phyloP scores from a whole-genome alignment of 2,888 invertebrate species.

The Euzophera pinguis region DNA sequence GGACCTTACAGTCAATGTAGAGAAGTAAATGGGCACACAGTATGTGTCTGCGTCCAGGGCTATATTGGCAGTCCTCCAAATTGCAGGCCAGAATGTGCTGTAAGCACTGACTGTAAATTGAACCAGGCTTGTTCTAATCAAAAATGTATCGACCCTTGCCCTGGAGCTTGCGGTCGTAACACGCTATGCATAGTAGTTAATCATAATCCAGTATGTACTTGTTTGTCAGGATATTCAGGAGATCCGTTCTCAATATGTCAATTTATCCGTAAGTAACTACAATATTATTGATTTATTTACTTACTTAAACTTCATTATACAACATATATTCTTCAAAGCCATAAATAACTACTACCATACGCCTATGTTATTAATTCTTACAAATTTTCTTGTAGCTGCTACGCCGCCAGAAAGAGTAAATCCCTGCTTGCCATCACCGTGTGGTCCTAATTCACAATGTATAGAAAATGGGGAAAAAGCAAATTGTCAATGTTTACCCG shows the following conservation, averaged over 20 bases:
- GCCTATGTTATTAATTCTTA: neutral
- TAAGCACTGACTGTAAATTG: slow-evolving; percentile 85
- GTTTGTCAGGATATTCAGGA: slow-evolving; percentile 82
- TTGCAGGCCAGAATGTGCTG: slow-evolving; percentile 88
- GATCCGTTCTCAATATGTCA: slow-evolving; percentile 86
- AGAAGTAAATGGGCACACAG: slow-evolving; percentile 83
- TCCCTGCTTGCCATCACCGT: slow-evolving; percentile 84
- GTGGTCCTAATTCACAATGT: slow-evolving; percentile 83
- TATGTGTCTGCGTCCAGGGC: slow-evolving; percentile 85
- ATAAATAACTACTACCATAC: no score
- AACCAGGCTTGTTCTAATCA: slow-evolving; percentile 86
- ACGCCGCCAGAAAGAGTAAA: slow-evolving; percentile 53
- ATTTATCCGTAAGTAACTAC: slow-evolving; percentile 58
- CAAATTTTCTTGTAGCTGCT: slow-evolving; percentile 43
- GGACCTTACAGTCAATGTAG: slow-evolving; percentile 87
- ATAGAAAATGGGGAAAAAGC: slow-evolving; percentile 79
- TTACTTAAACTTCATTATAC: no score
- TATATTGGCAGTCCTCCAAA: slow-evolving; percentile 85
- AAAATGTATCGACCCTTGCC: slow-evolving; percentile 88
- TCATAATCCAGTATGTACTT: slow-evolving; percentile 84
- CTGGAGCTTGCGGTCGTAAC: slow-evolving; percentile 84
- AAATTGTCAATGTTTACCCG: slow-evolving; percentile 82
- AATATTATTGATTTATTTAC: no score
- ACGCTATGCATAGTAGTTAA: slow-evolving; percentile 81
- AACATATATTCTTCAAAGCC: no score